phyloP scores from a whole-genome alignment of 2,797 vertebrate genomes.

The Limnodromus scolopaceus region DNA sequence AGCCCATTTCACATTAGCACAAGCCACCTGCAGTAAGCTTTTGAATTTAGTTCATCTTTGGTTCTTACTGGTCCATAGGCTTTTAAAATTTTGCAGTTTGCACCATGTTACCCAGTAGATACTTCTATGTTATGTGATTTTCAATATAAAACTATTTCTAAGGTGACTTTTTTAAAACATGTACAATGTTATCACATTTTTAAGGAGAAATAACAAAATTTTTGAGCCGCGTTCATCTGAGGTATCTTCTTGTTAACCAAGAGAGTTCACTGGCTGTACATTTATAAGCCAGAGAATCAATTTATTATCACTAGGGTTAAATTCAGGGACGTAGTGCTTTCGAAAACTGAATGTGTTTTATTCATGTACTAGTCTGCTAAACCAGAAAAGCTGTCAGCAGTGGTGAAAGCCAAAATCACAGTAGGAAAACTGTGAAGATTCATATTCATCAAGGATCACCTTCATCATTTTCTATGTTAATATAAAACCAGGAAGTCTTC shows the following conservation, averaged over 20 bases:
- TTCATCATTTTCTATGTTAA: background rate
- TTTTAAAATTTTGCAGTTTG: background rate
- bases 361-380: background rate
- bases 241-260: background rate
- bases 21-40: background rate
- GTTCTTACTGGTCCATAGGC: background rate
- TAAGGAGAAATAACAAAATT: background rate
- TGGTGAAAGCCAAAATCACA: background rate
- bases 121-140: background rate
- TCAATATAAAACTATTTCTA: background rate
- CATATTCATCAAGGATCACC: background rate
- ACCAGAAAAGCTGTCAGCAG: background rate
- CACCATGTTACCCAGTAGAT: background rate
- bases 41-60: background rate
- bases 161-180: background rate
- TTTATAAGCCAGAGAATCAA: background rate
- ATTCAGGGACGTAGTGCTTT: background rate
- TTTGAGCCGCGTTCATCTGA: background rate
- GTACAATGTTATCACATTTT: background rate
- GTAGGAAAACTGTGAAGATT: background rate
- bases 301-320: background rate
- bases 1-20: background rate
- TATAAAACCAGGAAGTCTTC: background rate
- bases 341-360: constrained; percentile 29
- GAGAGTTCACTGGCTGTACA: background rate